Evolutionary conservation across 2,113 vertebrate species (phyloP).

Genomic region (Caranx ignobilis): DNA sequence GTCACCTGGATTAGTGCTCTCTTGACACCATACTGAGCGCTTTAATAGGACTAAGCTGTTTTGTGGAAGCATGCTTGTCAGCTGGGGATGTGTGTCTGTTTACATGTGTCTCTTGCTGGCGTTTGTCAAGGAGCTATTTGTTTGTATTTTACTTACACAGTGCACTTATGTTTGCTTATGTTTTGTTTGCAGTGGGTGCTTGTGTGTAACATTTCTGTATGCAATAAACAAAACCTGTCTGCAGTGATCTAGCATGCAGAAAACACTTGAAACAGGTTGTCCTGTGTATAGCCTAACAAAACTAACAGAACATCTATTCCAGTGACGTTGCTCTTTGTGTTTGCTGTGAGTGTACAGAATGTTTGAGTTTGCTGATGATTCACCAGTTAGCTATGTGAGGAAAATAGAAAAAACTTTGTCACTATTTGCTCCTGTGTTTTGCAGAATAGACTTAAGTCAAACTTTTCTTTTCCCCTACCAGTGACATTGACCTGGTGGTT

Average conservation of each 20-base stretch:
- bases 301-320: not conserved
- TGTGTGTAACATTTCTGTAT: not conserved
- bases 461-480: conserved; percentile 58
- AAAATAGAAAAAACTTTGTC: not conserved
- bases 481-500: conserved; percentile 97
- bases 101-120: not conserved
- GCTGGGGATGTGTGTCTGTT: not conserved
- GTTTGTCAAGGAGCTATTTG: not conserved
- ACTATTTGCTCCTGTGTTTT: not conserved
- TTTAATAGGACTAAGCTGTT: conserved; percentile 47
- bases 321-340: not conserved
- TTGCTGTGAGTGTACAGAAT: not conserved
- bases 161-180: not conserved
- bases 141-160: not conserved
- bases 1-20: conserved; percentile 56
- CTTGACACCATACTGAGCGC: conserved; percentile 26
- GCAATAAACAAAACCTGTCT: conserved; percentile 4
- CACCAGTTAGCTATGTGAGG: not conserved
- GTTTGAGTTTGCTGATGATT: not conserved
- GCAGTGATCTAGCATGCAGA: not conserved
- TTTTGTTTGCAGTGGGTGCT: not conserved
- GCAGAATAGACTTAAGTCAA: too few relatives aligned
- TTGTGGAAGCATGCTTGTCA: conserved; percentile 4
- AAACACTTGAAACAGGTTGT: conserved; percentile 2
- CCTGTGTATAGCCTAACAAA: not conserved